Percentiles rank a stretch among this genome's conserved stretches.
phyloP scores from a whole-genome alignment of 2,888 invertebrate genomes.

The Pheosia tremula region DNA sequence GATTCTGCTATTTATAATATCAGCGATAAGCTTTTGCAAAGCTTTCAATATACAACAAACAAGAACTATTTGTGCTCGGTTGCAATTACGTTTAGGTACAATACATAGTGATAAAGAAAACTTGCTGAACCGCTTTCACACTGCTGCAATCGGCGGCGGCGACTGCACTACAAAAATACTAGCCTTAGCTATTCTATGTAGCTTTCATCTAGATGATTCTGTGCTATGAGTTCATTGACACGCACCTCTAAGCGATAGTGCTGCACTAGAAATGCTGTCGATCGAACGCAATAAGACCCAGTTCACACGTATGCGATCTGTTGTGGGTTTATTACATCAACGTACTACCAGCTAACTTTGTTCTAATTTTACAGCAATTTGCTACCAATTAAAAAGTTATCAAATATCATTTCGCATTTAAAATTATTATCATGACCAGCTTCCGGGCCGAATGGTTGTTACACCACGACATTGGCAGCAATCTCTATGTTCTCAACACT shows the following conservation, averaged over 20 bases:
- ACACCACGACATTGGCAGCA: constrained; percentile 56
- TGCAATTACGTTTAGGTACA: constrained; percentile 12
- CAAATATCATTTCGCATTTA: background rate
- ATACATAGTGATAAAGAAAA: constrained; percentile 33
- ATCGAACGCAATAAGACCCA: constrained; percentile 32
- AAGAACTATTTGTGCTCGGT: background rate
- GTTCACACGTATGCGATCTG: constrained; percentile 29
- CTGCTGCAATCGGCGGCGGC: constrained; percentile 13
- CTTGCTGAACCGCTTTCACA: constrained; percentile 35
- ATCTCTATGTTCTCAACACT: constrained; percentile 59
- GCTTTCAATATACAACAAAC: background rate
- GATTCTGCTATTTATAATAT: background rate
- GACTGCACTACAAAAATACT: constrained; percentile 17
- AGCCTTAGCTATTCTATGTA: constrained; percentile 17
- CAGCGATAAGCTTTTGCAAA: background rate
- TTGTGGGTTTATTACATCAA: constrained; percentile 33
- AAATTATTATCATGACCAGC: background rate
- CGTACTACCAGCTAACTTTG: constrained; percentile 28
- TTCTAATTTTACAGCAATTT: constrained; percentile 14
- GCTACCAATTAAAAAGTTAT: background rate
- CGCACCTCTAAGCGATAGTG: constrained; percentile 20
- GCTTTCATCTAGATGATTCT: constrained; percentile 19
- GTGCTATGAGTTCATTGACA: constrained; percentile 38
- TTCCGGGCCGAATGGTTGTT: constrained; percentile 36
- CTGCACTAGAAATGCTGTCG: constrained; percentile 23